Conservation (phyloP, 2,888 invertebrate genomes). For the Theretra japonica region DNA sequence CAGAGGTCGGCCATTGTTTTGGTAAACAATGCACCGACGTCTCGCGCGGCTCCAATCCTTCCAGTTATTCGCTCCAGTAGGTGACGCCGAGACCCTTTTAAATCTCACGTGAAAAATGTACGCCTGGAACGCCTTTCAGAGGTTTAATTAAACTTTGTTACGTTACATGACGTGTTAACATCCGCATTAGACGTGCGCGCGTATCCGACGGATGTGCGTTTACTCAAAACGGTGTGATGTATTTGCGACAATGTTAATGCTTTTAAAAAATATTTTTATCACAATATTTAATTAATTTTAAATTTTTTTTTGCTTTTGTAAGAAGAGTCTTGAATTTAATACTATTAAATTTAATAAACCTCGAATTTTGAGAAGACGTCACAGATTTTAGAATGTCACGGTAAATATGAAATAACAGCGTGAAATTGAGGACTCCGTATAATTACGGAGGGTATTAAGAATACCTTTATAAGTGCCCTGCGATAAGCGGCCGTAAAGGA, state of each 20-base stretch:
- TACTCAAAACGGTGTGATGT: not conserved
- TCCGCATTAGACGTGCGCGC: conserved; percentile 38
- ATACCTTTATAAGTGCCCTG: conserved; percentile 16
- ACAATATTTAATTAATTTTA: not conserved
- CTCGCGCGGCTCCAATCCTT: conserved; percentile 73
- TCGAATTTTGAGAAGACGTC: not conserved
- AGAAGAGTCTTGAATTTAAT: not conserved
- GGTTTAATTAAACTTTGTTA: conserved; percentile 51
- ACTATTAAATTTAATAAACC: too few relatives aligned
- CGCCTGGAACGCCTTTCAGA: conserved; percentile 47
- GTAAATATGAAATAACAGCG: not conserved
- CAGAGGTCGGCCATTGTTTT: conserved; percentile 82
- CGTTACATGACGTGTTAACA: conserved; percentile 39
- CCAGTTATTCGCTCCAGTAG: conserved; percentile 74
- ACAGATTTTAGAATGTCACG: conserved; percentile 10
- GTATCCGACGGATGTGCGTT: conserved; percentile 29
- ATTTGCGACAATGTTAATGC: not conserved
- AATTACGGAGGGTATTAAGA: conserved; percentile 15
- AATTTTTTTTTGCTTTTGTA: not conserved
- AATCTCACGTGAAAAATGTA: conserved; percentile 65
- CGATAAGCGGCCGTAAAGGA: conserved; percentile 33
- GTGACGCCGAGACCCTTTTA: conserved; percentile 72
- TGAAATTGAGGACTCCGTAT: not conserved
- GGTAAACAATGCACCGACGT: conserved; percentile 77
- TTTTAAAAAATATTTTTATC: not conserved